These are phyloP conservation scores for Cryptotermes secundus DNA, from an alignment of 1,140 invertebrate genomes.

Conservation along the genomic window DNA sequence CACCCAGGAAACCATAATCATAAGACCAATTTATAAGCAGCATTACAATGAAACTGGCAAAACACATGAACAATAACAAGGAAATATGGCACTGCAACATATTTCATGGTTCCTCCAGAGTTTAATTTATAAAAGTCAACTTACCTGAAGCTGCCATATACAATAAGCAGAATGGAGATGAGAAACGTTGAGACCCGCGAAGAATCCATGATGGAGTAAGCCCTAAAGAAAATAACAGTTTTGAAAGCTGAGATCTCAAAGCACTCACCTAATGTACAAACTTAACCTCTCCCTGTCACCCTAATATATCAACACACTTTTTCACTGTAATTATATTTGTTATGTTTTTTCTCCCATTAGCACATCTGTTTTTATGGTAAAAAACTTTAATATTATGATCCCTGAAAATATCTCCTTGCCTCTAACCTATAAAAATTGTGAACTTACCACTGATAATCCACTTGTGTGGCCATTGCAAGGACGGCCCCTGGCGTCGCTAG, in stretches of 20 bases:
- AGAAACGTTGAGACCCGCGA: slow-evolving; percentile 94
- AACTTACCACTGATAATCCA: slow-evolving; percentile 54
- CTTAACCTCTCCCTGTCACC: not conserved
- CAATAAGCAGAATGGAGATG: slow-evolving; percentile 95
- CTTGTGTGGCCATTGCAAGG: slow-evolving; percentile 47
- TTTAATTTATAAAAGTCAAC: slow-evolving; percentile 20
- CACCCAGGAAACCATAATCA: no score
- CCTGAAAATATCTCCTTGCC: not conserved
- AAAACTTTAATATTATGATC: no score
- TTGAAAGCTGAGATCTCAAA: not conserved
- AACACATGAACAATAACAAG: not conserved
- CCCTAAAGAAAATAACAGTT: slow-evolving; percentile 56
- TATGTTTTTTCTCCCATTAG: not conserved
- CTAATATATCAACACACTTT: not conserved
- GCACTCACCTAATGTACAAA: not conserved
- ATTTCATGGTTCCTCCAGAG: slow-evolving; percentile 8
- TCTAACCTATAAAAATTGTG: not conserved
- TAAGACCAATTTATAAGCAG: not conserved
- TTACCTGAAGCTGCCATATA: slow-evolving; percentile 86
- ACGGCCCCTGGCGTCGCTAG: slow-evolving; percentile 33
- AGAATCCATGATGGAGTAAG: slow-evolving; percentile 95
- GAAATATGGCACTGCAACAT: not conserved
- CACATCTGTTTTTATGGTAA: not conserved
- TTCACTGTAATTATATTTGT: not conserved
- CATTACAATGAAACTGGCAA: not conserved